phyloP scores from a whole-genome alignment of 2,888 invertebrate species.

The Sminthurinus aureus region DNA sequence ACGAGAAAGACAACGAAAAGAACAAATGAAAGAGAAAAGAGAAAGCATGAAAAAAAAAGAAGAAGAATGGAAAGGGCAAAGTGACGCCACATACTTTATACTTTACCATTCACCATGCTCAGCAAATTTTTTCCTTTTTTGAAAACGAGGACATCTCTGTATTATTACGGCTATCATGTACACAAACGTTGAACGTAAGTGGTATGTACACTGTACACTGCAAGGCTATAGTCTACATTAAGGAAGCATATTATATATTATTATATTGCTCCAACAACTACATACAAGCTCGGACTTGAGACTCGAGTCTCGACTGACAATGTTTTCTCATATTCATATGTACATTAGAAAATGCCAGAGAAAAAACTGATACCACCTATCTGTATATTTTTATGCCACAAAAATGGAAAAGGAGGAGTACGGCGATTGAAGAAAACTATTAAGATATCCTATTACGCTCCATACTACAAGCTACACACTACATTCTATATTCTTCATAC shows the following conservation, averaged over 20 bases:
- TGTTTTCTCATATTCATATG: neutral
- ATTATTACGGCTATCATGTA: neutral
- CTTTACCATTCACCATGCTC: neutral
- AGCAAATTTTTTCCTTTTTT: neutral
- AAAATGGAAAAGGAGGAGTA: neutral
- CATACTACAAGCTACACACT: neutral
- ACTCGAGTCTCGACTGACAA: no score
- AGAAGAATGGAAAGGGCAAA: constrained; percentile 6
- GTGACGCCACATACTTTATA: neutral
- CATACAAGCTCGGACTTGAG: neutral
- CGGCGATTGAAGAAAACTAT: neutral
- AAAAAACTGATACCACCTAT: neutral
- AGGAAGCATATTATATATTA: neutral
- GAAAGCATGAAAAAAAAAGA: constrained; percentile 5
- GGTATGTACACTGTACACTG: neutral
- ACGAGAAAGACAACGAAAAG: neutral
- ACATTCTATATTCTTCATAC: no score
- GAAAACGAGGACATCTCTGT: constrained; percentile 23
- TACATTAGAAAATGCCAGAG: neutral
- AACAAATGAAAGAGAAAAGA: neutral
- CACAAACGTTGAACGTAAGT: neutral
- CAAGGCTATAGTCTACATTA: neutral
- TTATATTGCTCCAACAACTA: neutral
- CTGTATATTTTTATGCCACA: neutral
- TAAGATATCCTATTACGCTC: neutral